Evolutionary conservation across 2,113 vertebrate genomes (phyloP).

Genomic region (Dryoscopus gambensis): DNA sequence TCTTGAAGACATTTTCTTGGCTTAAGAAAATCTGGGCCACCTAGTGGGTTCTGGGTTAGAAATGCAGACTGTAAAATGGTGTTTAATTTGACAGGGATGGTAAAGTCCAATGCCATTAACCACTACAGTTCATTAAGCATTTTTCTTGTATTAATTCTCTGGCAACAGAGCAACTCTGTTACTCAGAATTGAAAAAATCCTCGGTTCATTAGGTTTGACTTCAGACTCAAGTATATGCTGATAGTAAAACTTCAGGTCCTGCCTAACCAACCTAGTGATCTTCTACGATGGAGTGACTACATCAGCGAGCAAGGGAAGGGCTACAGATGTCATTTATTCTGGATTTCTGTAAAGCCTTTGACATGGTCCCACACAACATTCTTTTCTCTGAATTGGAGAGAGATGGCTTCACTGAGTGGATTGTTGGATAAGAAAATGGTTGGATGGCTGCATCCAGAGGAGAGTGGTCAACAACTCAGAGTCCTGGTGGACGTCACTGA

Average conservation of each 20-base stretch:
- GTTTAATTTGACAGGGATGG: neutral
- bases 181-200: neutral
- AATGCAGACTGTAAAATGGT: neutral
- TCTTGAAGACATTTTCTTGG: conserved; percentile 12
- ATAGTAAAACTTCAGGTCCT: neutral
- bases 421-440: neutral
- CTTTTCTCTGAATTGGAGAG: neutral
- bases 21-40: neutral
- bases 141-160: neutral
- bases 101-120: neutral
- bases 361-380: neutral
- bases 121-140: neutral
- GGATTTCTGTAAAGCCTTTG: neutral
- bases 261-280: too few species aligned
- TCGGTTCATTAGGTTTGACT: neutral
- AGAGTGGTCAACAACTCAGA: fast-evolving
- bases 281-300: too few species aligned
- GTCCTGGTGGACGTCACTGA: neutral
- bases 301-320: neutral
- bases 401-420: neutral
- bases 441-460: neutral
- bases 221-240: neutral
- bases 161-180: neutral
- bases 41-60: neutral
- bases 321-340: neutral